Conservation (phyloP, 2,888 invertebrate species). For the Lasioglossum calceatum region DNA sequence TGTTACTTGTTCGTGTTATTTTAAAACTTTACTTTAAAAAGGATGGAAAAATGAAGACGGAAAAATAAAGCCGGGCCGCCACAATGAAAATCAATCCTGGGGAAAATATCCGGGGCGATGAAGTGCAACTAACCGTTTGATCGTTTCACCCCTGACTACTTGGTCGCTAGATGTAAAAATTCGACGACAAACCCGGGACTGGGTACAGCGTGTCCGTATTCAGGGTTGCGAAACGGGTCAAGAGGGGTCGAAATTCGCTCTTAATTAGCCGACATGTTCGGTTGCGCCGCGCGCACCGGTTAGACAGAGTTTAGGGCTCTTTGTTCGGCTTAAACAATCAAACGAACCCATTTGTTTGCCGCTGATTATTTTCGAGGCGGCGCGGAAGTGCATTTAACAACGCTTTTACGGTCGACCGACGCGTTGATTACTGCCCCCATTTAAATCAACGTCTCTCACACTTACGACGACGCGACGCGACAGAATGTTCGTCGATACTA, state of each 20-base stretch:
- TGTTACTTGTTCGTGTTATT: conserved; percentile 2
- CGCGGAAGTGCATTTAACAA: conserved; percentile 33
- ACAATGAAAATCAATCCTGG: conserved; percentile 34
- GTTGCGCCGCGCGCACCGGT: conserved; percentile 7
- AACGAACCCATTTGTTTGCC: conserved; percentile 45
- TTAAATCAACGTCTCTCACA: conserved; percentile 45
- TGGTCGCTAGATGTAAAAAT: conserved; percentile 24
- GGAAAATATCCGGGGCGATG: background rate
- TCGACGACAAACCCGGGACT: background rate
- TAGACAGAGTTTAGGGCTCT: conserved; percentile 36
- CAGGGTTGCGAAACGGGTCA: background rate
- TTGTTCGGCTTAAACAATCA: conserved; percentile 52
- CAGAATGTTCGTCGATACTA: background rate
- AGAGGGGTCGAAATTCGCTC: background rate
- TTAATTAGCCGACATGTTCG: conserved; percentile 41
- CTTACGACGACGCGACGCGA: background rate
- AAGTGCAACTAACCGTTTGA: conserved; percentile 40
- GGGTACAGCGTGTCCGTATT: background rate
- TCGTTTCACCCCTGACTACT: conserved; percentile 31
- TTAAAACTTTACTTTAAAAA: background rate
- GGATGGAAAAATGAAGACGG: background rate
- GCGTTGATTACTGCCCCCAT: conserved; percentile 45
- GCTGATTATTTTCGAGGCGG: conserved; percentile 41
- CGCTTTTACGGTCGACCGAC: conserved; percentile 39
- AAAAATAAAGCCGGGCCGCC: background rate